Conservation (phyloP, 2,113 vertebrate species). For the Protobothrops mucrosquamatus region DNA sequence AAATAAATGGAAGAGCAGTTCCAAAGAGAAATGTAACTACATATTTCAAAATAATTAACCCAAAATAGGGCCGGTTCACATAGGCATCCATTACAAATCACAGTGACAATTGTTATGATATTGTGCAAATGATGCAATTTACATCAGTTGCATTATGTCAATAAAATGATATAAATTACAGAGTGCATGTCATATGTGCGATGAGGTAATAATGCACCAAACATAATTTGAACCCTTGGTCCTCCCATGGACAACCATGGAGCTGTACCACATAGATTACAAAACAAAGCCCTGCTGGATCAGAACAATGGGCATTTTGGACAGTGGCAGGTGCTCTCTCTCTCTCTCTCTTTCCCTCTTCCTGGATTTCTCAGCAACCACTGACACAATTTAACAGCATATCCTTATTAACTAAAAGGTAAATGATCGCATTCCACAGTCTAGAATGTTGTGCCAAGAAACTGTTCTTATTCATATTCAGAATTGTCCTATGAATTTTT, state of each 20-base stretch:
- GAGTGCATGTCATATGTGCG: background rate
- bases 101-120: background rate
- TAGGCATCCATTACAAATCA: background rate
- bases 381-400: background rate
- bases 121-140: background rate
- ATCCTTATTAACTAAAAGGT: background rate
- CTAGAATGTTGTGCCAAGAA: background rate
- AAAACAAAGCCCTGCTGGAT: background rate
- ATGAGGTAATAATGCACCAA: background rate
- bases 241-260: background rate
- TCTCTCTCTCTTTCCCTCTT: too few relatives aligned
- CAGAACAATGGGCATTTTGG: background rate
- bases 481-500: background rate
- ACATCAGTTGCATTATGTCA: background rate
- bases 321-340: background rate
- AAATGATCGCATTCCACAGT: background rate
- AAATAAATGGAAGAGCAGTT: background rate
- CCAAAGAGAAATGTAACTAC: background rate
- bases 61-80: background rate
- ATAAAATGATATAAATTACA: background rate
- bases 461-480: background rate
- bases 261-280: background rate
- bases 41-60: background rate
- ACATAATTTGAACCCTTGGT: background rate
- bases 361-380: background rate